These are phyloP conservation scores for Vombatus ursinus DNA, from an alignment of 2,113 vertebrate species.

Conservation along the genomic window DNA sequence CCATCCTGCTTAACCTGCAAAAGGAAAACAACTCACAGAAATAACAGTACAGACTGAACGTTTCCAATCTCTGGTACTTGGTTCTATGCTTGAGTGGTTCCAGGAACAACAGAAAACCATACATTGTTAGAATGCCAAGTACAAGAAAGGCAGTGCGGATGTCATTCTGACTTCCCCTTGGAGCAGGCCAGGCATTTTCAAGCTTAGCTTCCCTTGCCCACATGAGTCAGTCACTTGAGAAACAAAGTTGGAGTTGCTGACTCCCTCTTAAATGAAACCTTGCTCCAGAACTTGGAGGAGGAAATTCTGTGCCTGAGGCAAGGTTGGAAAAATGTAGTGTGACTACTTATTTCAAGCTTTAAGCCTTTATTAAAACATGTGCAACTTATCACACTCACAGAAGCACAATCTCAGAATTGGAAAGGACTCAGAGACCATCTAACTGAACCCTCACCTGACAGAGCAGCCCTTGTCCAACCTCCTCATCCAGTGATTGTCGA, in stretches of 20 bases:
- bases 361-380: not conserved
- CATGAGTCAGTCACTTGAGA: slow-evolving; percentile 26
- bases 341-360: not conserved
- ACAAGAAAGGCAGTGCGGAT: slow-evolving; percentile 80
- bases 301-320: not conserved
- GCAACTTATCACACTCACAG: not conserved
- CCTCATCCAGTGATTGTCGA: not conserved
- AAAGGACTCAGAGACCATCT: not conserved
- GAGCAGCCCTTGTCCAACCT: not conserved
- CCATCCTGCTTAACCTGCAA: slow-evolving; percentile 82
- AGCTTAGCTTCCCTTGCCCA: slow-evolving; percentile 66
- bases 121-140: slow-evolving; percentile 85
- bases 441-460: not conserved
- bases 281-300: not conserved
- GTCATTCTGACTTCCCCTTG: slow-evolving; percentile 80
- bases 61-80: slow-evolving; percentile 87
- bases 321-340: not conserved
- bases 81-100: slow-evolving; percentile 85
- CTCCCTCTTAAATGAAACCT: slow-evolving; percentile 28
- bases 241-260: slow-evolving; percentile 14
- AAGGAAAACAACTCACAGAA: slow-evolving; percentile 87
- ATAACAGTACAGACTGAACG: slow-evolving; percentile 81
- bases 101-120: slow-evolving; percentile 86
- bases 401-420: not conserved
- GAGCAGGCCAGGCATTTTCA: slow-evolving; percentile 64